Evolutionary conservation across 2,113 vertebrate genomes (phyloP).

Genomic region (Sebastes schlegelii): DNA sequence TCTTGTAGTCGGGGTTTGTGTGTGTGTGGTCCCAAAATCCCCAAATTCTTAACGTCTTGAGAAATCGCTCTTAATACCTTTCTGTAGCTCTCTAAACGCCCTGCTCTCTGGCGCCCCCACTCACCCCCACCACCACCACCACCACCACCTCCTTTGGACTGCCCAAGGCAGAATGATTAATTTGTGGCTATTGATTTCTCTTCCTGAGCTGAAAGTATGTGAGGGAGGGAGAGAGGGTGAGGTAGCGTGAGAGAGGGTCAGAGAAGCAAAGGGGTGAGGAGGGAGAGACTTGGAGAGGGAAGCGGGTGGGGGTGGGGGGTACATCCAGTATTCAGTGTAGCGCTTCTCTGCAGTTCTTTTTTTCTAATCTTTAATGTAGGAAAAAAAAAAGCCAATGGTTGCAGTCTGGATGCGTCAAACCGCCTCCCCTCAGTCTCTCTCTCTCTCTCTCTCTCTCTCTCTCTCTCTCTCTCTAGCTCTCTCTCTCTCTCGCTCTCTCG

Average conservation of each 20-base stretch:
- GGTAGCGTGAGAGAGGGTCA: slow-evolving; percentile 57
- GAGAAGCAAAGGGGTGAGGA: slow-evolving; percentile 43
- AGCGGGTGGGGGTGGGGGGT: slow-evolving; percentile 8
- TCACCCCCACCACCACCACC: background rate
- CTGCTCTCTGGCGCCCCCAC: slow-evolving; percentile 18
- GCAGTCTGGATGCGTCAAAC: slow-evolving; percentile 84
- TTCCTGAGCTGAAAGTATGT: slow-evolving; percentile 71
- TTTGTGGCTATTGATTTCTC: slow-evolving; percentile 84
- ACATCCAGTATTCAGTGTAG: slow-evolving; percentile 82
- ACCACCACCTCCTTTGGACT: slow-evolving; percentile 34
- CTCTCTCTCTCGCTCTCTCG: slow-evolving; percentile 42
- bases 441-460: slow-evolving; percentile 11
- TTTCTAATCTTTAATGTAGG: slow-evolving; percentile 82
- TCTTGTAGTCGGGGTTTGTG: background rate
- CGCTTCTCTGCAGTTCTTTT: slow-evolving; percentile 82
- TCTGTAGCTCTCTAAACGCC: slow-evolving; percentile 48
- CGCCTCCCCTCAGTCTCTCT: slow-evolving; percentile 40
- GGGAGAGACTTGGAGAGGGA: slow-evolving; percentile 31
- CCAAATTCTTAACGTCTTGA: slow-evolving; percentile 41
- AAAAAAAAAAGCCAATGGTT: slow-evolving; percentile 79
- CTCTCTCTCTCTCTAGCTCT: slow-evolving; percentile 5
- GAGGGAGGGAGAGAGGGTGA: slow-evolving; percentile 32
- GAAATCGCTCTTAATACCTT: slow-evolving; percentile 51
- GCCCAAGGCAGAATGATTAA: slow-evolving; percentile 80
- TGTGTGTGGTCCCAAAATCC: slow-evolving; percentile 30